A percentile compares a stretch with the other conserved stretches of the same genome.
phyloP scores from a whole-genome alignment of 1,140 invertebrate genomes.

The Ceratitis capitata region DNA sequence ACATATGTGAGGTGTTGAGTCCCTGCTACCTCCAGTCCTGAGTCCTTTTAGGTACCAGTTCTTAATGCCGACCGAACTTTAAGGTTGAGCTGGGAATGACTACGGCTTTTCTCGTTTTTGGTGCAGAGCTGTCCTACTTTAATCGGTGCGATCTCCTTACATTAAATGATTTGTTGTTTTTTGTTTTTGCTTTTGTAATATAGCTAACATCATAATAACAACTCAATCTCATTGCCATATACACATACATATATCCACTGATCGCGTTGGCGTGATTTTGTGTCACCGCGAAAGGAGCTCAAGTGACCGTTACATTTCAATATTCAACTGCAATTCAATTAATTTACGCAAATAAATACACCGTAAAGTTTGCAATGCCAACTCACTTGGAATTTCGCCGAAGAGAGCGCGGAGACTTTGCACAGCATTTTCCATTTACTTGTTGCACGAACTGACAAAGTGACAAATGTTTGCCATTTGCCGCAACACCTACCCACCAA shows the following conservation, averaged over 20 bases:
- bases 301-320: slow-evolving; percentile 7
- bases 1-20: no score
- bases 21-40: no score
- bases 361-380: background rate
- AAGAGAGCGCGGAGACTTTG: background rate
- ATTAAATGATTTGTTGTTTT: no score
- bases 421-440: slow-evolving; percentile 16
- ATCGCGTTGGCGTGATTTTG: background rate
- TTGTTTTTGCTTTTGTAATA: no score
- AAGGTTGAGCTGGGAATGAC: no score
- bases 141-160: no score
- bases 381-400: background rate
- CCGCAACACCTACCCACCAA: slow-evolving; percentile 12
- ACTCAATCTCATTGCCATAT: background rate
- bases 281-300: background rate
- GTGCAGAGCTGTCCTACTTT: no score
- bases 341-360: slow-evolving; percentile 3
- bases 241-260: background rate
- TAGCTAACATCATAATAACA: background rate
- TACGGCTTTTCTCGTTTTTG: no score
- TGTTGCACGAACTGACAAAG: slow-evolving; percentile 22
- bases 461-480: slow-evolving; percentile 28
- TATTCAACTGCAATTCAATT: slow-evolving; percentile 29
- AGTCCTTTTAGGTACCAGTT: no score
- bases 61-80: no score